Evolutionary conservation across 92 coral and sea anemone genomes (phyloP).

Genomic region (Virgularia gustaviana): DNA sequence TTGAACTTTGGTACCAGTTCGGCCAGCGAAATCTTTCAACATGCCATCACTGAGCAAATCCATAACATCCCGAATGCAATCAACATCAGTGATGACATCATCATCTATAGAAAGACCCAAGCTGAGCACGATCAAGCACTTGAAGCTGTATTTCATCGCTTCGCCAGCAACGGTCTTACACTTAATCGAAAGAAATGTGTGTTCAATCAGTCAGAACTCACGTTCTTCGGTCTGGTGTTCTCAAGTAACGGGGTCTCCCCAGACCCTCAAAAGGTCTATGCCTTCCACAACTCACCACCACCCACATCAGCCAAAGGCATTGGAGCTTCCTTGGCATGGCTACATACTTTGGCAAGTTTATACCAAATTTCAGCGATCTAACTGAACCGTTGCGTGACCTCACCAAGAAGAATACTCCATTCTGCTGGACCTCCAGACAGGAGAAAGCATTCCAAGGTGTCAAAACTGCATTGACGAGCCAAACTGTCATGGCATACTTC

Average conservation of each 20-base stretch:
- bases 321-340: slow-evolving; percentile 35
- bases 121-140: slow-evolving; percentile 26
- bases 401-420: slow-evolving; percentile 3
- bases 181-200: slow-evolving; percentile 9
- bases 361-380: no score
- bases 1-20: background rate
- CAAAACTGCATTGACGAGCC: slow-evolving; percentile 8
- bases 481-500: slow-evolving; percentile 26
- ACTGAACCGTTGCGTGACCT: slow-evolving; percentile 11
- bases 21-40: slow-evolving; percentile 11
- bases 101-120: background rate
- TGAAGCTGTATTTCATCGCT: slow-evolving; percentile 13
- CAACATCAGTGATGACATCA: slow-evolving; percentile 16
- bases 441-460: background rate
- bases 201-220: slow-evolving; percentile 1
- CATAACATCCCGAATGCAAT: background rate
- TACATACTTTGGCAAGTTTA: slow-evolving; percentile 2
- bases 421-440: slow-evolving; percentile 6
- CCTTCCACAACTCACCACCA: slow-evolving; percentile 15
- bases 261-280: slow-evolving; percentile 23
- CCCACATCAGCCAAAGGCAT: slow-evolving; percentile 2
- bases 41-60: background rate
- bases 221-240: slow-evolving; percentile 22
- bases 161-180: background rate
- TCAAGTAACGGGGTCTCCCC: slow-evolving; percentile 17